phyloP scores from a whole-genome alignment of 1,140 invertebrate genomes.

The Drosophila ohnishii region DNA sequence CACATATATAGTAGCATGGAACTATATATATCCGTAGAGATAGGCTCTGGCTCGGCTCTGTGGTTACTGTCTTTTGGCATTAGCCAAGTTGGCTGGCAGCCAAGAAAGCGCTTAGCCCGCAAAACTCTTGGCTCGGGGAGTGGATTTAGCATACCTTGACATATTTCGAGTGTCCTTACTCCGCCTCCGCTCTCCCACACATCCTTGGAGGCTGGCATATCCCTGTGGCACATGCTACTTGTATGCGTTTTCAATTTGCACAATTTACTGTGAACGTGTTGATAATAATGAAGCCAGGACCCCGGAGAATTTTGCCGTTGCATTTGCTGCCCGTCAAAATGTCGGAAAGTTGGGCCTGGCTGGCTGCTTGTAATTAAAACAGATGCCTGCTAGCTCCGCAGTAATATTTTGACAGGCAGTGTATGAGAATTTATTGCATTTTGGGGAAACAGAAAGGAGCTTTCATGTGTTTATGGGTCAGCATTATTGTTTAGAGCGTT shows the following conservation, averaged over 20 bases:
- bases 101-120: constrained; percentile 71
- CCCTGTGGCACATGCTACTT: constrained; percentile 39
- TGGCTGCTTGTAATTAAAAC: constrained; percentile 50
- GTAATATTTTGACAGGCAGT: constrained; percentile 22
- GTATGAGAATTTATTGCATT: constrained; percentile 18
- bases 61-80: constrained; percentile 56
- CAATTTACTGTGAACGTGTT: constrained; percentile 69
- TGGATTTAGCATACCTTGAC: constrained; percentile 70
- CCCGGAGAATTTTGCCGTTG: constrained; percentile 16
- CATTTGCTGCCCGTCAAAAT: constrained; percentile 42
- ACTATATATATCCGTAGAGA: constrained; percentile 16
- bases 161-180: constrained; percentile 61
- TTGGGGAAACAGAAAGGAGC: too few relatives aligned
- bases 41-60: constrained; percentile 33
- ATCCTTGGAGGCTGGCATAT: neutral
- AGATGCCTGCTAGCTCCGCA: constrained; percentile 15
- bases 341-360: constrained; percentile 32
- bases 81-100: constrained; percentile 70
- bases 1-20: neutral
- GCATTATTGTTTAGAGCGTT: neutral
- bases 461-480: neutral
- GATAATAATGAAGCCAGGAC: constrained; percentile 68
- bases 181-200: neutral
- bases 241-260: constrained; percentile 77
- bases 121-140: constrained; percentile 62